Base-by-base conservation (phyloP, 2,888 invertebrate species). In the Eurois occulta region DNA sequence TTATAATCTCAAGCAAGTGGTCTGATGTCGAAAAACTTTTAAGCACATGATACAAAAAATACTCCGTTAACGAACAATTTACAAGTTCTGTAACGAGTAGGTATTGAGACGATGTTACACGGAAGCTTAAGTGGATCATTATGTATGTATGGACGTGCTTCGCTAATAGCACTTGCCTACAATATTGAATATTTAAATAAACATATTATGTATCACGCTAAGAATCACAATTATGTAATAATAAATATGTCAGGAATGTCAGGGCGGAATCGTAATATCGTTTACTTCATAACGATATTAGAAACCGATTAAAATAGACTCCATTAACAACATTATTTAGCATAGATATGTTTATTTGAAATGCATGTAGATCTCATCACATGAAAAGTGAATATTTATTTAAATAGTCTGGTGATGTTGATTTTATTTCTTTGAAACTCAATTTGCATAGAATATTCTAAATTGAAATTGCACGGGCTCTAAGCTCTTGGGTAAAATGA, bases 21-120 rank as follows among this genome's bases (percentile, higher is more conserved):
- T 62, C 28, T 41, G 77, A 75, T 85, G 88, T 88, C 85, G 78
- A 91, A 90, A 87, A 88, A 84, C 83, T 85, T 88, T 79, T 74
- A 77, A 82, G 82, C 87, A 83, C 78, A 28, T 60, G 66, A 11
- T 69, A 85, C 76, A 87, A 90, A 89, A 90, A 91, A 87, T 80
- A 86, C 84, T 88, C 92, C 92, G 94, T 94, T 93, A 92, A 80
- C 78, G 48, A 85, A 87, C 83, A 90, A 92, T 91, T 92, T 88
- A 90, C 88, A 89, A 85, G 86, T 88, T 83, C 77, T 80, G 76
- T 84, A 87, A 85, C 84, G 78, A 87, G 88, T n/a, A n/a, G n/a
- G n/a, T 88, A 87, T 86, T 88, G 76, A 87, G 75, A 84, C 78
- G 80, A 85, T 87, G 76, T 77, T 86, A 91, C 87, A 91, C 91